Conservation (phyloP, 2,888 invertebrate genomes). For the Girardia tigrina region DNA sequence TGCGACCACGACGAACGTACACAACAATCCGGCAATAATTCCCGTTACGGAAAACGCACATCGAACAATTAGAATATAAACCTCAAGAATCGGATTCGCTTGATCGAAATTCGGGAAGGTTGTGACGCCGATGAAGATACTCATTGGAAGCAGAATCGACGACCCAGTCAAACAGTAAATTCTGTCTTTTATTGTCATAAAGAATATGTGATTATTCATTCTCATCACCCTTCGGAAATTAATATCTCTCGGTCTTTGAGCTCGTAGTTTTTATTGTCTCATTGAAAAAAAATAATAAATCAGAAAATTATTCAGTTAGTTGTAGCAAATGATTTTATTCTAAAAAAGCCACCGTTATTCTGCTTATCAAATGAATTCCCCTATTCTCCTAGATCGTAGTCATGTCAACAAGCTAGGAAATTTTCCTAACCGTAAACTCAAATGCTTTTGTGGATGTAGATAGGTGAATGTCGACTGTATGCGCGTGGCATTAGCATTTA, state of each 20-base stretch:
- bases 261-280: background rate
- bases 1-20: constrained; percentile 30
- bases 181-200: constrained; percentile 27
- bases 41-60: constrained; percentile 20
- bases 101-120: constrained; percentile 26
- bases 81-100: background rate
- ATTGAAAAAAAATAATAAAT: background rate
- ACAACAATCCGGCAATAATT: constrained; percentile 25
- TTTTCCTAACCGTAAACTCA: constrained; percentile 19
- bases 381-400: background rate
- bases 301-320: background rate
- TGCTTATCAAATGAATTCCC: constrained; percentile 6
- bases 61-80: constrained; percentile 28
- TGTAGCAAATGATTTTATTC: constrained; percentile 9
- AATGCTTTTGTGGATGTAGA: constrained; percentile 1
- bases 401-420: constrained; percentile 23
- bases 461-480: constrained; percentile 15
- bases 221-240: background rate
- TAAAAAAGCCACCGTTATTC: background rate
- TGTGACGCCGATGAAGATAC: constrained; percentile 26
- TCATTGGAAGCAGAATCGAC: constrained; percentile 28
- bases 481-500: constrained; percentile 8
- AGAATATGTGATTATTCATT: constrained; percentile 23
- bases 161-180: constrained; percentile 23
- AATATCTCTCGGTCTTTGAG: too few relatives aligned